Percentiles rank a stretch among this genome's conserved stretches.
Conservation (phyloP, 2,113 vertebrate species). For the Pollimyrus isidori region DNA sequence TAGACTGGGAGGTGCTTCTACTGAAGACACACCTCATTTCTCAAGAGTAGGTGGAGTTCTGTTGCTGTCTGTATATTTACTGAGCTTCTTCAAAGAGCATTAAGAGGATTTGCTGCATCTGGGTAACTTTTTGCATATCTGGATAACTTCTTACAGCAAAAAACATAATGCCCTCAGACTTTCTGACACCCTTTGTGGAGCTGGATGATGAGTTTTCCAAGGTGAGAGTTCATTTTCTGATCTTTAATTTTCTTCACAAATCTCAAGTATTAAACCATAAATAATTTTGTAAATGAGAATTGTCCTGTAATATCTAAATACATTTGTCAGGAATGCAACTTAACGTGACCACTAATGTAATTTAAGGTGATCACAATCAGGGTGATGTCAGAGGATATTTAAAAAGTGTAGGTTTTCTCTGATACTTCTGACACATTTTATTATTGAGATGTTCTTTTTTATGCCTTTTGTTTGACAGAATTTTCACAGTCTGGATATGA, state of each 20-base stretch:
- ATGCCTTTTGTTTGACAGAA: slow-evolving; percentile 45
- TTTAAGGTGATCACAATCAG: not conserved
- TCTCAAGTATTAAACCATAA: not conserved
- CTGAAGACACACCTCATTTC: slow-evolving; percentile 24
- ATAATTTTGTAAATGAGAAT: not conserved
- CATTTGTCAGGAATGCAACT: not conserved
- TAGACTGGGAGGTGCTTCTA: not conserved
- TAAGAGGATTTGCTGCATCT: slow-evolving; percentile 4
- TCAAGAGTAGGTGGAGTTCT: slow-evolving; percentile 32
- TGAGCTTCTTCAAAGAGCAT: slow-evolving; percentile 56
- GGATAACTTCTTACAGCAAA: slow-evolving; percentile 24
- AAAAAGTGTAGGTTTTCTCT: not conserved
- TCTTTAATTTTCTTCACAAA: not conserved
- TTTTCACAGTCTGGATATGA: slow-evolving; percentile 51
- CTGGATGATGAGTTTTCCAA: slow-evolving; percentile 64
- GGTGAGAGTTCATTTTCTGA: slow-evolving; percentile 44
- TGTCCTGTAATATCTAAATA: not conserved
- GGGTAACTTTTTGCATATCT: not conserved
- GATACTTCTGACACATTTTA: not conserved
- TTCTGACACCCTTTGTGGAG: slow-evolving; percentile 61
- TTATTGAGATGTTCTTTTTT: slow-evolving; percentile 25
- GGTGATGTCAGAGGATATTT: not conserved
- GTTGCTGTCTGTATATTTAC: slow-evolving; percentile 52
- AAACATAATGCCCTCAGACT: slow-evolving; percentile 60
- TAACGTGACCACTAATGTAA: not conserved